These are phyloP conservation scores for Galerucella pusilla DNA, from an alignment of 2,888 invertebrate genomes.

Conservation along the genomic window DNA sequence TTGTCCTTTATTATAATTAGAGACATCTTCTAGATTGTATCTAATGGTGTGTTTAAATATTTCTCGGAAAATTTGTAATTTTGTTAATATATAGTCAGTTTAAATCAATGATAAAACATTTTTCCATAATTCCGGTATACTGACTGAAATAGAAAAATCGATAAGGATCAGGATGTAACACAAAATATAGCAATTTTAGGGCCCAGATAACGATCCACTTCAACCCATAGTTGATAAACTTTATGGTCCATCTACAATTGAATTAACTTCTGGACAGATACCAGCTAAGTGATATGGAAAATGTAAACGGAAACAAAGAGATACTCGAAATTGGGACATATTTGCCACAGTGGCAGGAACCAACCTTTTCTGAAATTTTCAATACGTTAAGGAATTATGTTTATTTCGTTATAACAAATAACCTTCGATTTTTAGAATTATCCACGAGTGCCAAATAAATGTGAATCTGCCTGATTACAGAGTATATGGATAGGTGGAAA, in stretches of 20 bases:
- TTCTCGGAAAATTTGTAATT: too few species aligned
- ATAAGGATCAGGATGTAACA: conserved; percentile 21
- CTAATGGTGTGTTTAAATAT: too few species aligned
- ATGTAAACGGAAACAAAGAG: conserved; percentile 42
- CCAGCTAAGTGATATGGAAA: conserved; percentile 55
- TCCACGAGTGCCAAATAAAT: too few species aligned
- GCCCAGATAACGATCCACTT: conserved; percentile 33
- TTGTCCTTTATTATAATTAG: too few species aligned
- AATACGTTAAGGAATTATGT: too few species aligned
- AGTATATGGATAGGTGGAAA: too few species aligned
- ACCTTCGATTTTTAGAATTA: too few species aligned
- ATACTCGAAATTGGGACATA: conserved; percentile 11
- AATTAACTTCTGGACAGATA: conserved; percentile 54
- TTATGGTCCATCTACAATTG: conserved; percentile 55
- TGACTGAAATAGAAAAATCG: not conserved
- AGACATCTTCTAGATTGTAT: too few species aligned
- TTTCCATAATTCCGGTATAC: not conserved
- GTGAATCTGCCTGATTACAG: too few species aligned
- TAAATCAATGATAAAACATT: not conserved
- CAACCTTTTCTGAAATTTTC: not conserved
- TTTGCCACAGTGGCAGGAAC: conserved; percentile 13
- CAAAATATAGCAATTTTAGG: conserved; percentile 11
- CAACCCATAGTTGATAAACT: conserved; percentile 50
- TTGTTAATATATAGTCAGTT: too few species aligned
- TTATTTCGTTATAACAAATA: too few species aligned